phyloP scores from a whole-genome alignment of 2,113 vertebrate species.

The Pseudopodoces humilis region DNA sequence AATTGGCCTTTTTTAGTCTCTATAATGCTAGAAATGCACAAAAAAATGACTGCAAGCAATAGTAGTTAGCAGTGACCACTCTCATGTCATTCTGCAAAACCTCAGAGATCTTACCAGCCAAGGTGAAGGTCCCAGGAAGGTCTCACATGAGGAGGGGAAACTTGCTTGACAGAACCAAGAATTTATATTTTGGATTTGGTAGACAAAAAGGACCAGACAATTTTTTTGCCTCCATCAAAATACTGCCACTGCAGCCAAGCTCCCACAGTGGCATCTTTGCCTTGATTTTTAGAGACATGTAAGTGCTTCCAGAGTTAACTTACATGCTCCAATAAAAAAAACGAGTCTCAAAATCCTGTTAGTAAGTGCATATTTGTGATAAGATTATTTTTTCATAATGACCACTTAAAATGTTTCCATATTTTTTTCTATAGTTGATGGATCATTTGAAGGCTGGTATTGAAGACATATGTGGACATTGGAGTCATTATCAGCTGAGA shows the following conservation, averaged over 20 bases:
- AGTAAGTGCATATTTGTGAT: background rate
- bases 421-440: constrained; percentile 81
- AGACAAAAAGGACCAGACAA: background rate
- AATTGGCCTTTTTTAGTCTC: background rate
- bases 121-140: background rate
- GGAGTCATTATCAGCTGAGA: constrained; percentile 94
- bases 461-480: constrained; percentile 96
- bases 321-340: background rate
- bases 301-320: background rate
- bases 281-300: background rate
- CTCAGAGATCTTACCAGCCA: background rate
- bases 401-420: background rate
- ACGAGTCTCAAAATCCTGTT: background rate
- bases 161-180: background rate
- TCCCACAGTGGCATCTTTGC: background rate
- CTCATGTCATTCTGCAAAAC: background rate
- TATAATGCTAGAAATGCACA: background rate
- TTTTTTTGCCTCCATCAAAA: background rate
- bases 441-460: constrained; percentile 91
- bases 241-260: background rate
- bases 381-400: background rate
- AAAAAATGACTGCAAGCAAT: background rate
- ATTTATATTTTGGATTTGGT: background rate
- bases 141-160: background rate
- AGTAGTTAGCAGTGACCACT: background rate